Percentiles rank a stretch among this genome's conserved stretches.
Evolutionary conservation across 2,113 vertebrate species (phyloP).

Genomic region (Actinemys pallida): DNA sequence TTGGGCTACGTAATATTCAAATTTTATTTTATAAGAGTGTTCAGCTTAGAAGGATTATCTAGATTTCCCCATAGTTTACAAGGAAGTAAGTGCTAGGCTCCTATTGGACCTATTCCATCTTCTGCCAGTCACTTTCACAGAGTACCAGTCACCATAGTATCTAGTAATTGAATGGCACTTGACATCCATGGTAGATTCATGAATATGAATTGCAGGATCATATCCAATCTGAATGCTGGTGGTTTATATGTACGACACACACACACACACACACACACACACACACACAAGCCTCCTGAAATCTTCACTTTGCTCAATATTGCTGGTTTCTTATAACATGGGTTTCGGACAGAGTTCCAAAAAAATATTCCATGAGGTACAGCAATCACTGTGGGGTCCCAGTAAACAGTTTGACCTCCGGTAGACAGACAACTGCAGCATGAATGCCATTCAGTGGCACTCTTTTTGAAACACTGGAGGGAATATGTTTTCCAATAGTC

Average conservation of each 20-base stretch:
- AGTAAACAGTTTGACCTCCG: not conserved
- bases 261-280: too few relatives aligned
- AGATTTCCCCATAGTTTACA: not conserved
- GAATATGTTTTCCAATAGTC: not conserved
- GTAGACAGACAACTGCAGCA: not conserved
- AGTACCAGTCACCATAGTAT: not conserved
- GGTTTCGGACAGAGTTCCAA: not conserved
- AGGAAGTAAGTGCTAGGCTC: not conserved
- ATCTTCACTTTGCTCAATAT: not conserved
- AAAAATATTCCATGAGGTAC: not conserved
- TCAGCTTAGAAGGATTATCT: not conserved
- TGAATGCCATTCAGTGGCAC: not conserved
- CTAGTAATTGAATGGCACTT: accelerated
- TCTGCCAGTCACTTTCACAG: not conserved
- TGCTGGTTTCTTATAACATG: not conserved
- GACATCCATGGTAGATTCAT: accelerated
- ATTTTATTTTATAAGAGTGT: not conserved
- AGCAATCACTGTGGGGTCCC: not conserved
- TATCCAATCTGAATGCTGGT: not conserved
- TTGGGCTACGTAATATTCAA: accelerated
- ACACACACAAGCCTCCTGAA: accelerated
- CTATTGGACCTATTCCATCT: not conserved
- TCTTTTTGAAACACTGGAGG: accelerated
- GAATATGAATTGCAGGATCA: not conserved
- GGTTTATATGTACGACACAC: not conserved